Base-by-base conservation (phyloP, 2,113 vertebrate species). In the Tretioscincus oriximinensis region DNA sequence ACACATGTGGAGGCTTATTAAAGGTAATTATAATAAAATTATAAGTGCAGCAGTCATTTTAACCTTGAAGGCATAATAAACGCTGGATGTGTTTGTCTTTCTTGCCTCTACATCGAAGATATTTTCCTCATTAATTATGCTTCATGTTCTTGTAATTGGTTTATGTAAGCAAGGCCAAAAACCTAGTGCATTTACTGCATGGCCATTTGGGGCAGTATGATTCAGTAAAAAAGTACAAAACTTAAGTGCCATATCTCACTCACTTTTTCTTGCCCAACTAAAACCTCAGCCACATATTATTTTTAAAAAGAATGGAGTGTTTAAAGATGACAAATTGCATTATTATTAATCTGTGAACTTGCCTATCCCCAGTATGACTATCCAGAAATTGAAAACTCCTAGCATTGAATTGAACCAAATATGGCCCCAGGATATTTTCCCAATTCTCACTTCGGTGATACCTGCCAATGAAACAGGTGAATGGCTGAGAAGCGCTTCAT, bases 21-120 rank as follows among this genome's bases (percentile, higher is more conserved):
- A 91, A 89, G 93, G 93, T 97, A 93, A 97, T 96, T 96, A 96
- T 95, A 96, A 96, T 96, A 95, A 97, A 96, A 95, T 92, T 92
- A 90, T 92, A 95, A 95, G 93, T 89, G 86, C 93, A 90, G 87
- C 93, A 96, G 94, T 94, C 93, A 94, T 92, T 94, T 92, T 96
- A 95, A 97, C 96, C 97, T 97, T 97, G 94, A 92, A 94, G 93
- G 92, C 93, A 91, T 90, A 92, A 89, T 93, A 94, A 94, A 93
- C 90, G 92, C 83, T 93, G 90, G 89, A 79, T 90, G 81, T 92
- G 90, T 94, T 92, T 93, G 93, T 90, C 90, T 93, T 92, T 90
- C 89, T 85, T 86, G 92, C 92, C 91, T 87, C 90, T 90, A 93
- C 94, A 92, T 92, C 90, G 87, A 92, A 93, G 92, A 89, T 85